Conservation (phyloP, 1,140 invertebrate species). For the Rhysida immarginata region DNA sequence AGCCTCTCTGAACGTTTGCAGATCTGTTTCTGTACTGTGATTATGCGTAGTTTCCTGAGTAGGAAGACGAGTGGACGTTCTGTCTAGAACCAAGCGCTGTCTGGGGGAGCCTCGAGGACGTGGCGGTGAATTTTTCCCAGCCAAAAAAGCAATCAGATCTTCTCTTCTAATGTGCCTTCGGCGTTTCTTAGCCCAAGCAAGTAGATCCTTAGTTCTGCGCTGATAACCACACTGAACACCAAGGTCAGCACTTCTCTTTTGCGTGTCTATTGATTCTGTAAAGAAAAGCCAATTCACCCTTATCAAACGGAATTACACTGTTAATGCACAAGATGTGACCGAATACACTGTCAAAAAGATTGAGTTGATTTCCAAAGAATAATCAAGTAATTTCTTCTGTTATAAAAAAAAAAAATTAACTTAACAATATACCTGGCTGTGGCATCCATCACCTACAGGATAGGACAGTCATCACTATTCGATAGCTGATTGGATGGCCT, state of each 20-base stretch:
- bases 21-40: conserved; percentile 36
- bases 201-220: conserved; percentile 53
- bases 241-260: conserved; percentile 49
- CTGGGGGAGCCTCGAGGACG: conserved; percentile 29
- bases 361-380: too few species aligned
- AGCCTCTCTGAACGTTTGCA: conserved; percentile 60
- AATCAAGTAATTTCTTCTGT: too few species aligned
- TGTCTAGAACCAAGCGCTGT: conserved; percentile 17
- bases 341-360: too few species aligned
- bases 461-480: too few species aligned
- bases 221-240: conserved; percentile 55
- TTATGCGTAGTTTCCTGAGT: conserved; percentile 14
- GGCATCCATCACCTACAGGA: too few species aligned
- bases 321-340: too few species aligned
- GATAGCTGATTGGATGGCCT: too few species aligned
- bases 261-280: conserved; percentile 54
- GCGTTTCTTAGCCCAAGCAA: conserved; percentile 58
- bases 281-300: too few species aligned
- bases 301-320: too few species aligned
- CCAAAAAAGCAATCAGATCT: conserved; percentile 60
- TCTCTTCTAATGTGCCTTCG: conserved; percentile 54
- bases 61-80: conserved; percentile 17
- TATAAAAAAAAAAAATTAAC: too few species aligned
- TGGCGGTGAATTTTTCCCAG: conserved; percentile 50
- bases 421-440: too few species aligned